These are phyloP conservation scores for Pleuronectes platessa DNA, from an alignment of 2,113 vertebrate genomes.

Conservation along the genomic window DNA sequence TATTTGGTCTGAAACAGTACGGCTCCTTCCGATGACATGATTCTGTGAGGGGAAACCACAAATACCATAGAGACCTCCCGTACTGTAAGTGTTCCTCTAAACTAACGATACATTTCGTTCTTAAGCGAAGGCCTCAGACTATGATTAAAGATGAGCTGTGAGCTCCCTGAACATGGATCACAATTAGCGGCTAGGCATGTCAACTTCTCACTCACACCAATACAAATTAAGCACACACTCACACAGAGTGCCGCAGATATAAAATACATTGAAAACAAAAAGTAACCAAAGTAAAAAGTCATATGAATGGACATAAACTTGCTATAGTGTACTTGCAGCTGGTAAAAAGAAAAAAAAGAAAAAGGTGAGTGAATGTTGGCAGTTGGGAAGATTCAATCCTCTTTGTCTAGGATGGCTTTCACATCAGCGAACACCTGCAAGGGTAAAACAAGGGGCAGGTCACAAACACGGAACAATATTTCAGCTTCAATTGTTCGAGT, in stretches of 20 bases:
- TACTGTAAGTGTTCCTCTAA: background rate
- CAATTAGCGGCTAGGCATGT: slow-evolving; percentile 16
- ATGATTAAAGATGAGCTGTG: slow-evolving; percentile 30
- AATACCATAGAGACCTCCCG: too few relatives aligned
- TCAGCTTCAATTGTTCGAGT: background rate
- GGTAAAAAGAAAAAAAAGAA: slow-evolving; percentile 64
- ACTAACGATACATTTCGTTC: slow-evolving; percentile 10
- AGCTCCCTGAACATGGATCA: slow-evolving; percentile 9
- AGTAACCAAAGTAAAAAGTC: slow-evolving; percentile 58
- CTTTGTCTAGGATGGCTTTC: slow-evolving; percentile 90
- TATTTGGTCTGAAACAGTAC: slow-evolving; percentile 54
- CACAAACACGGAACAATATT: background rate
- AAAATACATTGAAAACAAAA: slow-evolving; percentile 54
- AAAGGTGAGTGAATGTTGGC: slow-evolving; percentile 53
- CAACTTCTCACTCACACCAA: slow-evolving; percentile 32
- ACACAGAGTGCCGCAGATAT: slow-evolving; percentile 57
- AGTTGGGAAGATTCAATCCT: slow-evolving; percentile 80
- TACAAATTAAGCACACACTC: slow-evolving; percentile 22
- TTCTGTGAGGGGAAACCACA: background rate
- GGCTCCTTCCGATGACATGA: slow-evolving; percentile 16
- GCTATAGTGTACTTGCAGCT: slow-evolving; percentile 49
- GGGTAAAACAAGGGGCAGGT: background rate
- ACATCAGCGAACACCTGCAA: slow-evolving; percentile 94
- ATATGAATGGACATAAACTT: slow-evolving; percentile 57
- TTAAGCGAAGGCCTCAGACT: slow-evolving; percentile 38